These are phyloP conservation scores for Heterotilapia buettikoferi DNA, from an alignment of 2,113 vertebrate species.

Conservation along the genomic window DNA sequence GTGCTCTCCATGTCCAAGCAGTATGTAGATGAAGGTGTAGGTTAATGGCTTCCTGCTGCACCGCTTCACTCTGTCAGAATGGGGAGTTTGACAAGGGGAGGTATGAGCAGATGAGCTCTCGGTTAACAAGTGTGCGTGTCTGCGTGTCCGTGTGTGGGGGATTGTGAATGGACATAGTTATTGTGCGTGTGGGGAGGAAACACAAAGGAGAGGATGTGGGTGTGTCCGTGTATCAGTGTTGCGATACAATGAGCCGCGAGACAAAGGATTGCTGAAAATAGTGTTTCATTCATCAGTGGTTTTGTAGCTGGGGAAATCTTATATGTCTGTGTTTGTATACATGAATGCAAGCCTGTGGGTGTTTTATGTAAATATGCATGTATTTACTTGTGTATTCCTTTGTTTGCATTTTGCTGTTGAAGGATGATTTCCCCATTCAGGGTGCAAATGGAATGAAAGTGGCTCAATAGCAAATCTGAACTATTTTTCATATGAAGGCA, in stretches of 20 bases:
- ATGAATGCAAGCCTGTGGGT: background rate
- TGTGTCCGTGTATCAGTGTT: constrained; percentile 17
- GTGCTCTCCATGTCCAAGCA: background rate
- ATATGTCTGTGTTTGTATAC: background rate
- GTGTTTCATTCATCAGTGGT: background rate
- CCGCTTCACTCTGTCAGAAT: constrained; percentile 63
- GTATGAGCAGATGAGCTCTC: background rate
- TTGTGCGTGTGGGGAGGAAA: background rate
- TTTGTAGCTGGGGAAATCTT: background rate
- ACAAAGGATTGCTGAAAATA: constrained; percentile 10
- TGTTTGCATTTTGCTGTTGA: background rate
- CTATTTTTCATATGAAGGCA: background rate
- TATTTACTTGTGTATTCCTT: background rate
- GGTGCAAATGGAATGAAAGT: background rate
- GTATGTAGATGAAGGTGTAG: constrained; percentile 20
- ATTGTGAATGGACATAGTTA: background rate
- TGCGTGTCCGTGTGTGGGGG: background rate
- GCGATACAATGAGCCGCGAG: constrained; percentile 6
- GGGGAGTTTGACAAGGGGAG: constrained; percentile 36
- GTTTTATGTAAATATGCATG: background rate
- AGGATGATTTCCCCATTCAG: background rate
- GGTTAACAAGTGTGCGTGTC: background rate
- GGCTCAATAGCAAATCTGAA: fast-evolving
- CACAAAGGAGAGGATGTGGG: constrained; percentile 32
- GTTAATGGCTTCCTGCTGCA: constrained; percentile 32